Evolutionary conservation across 1,140 invertebrate genomes (phyloP).

Genomic region (Idris sp.): DNA sequence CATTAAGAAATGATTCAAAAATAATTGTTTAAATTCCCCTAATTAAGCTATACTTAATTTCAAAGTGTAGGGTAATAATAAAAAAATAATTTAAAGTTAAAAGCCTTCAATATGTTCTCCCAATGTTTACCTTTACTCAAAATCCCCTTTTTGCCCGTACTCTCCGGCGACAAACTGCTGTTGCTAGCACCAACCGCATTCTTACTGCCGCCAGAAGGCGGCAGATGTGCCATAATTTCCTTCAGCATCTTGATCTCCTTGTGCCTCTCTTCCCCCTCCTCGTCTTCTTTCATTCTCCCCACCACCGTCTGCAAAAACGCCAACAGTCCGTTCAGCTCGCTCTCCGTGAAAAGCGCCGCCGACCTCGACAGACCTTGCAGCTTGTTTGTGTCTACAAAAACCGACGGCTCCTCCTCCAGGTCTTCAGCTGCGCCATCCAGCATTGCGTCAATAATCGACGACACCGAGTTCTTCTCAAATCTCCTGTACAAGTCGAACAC

Average conservation of each 20-base stretch:
- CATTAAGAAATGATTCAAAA: too few relatives aligned
- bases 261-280: slow-evolving; percentile 6
- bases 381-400: slow-evolving; percentile 78
- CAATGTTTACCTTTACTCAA: slow-evolving; percentile 72
- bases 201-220: slow-evolving; percentile 63
- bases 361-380: slow-evolving; percentile 81
- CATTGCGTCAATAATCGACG: slow-evolving; percentile 85
- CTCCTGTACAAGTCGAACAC: slow-evolving; percentile 85
- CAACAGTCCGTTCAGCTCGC: slow-evolving; percentile 83
- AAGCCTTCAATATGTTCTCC: too few relatives aligned
- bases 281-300: slow-evolving; percentile 41
- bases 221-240: slow-evolving; percentile 72
- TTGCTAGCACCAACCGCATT: slow-evolving; percentile 47
- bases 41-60: too few relatives aligned
- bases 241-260: slow-evolving; percentile 65
- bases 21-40: too few relatives aligned
- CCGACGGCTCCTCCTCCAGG: slow-evolving; percentile 78
- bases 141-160: slow-evolving; percentile 67
- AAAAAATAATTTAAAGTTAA: too few relatives aligned
- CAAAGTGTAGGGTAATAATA: too few relatives aligned
- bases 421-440: slow-evolving; percentile 81
- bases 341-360: slow-evolving; percentile 84
- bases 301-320: slow-evolving; percentile 75
- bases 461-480: slow-evolving; percentile 88
- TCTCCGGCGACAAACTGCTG: slow-evolving; percentile 63